Evolutionary conservation across 2,113 vertebrate species (phyloP), one percentile per base, ranked within the genome.

Genomic region (Pachyramphus minor): DNA sequence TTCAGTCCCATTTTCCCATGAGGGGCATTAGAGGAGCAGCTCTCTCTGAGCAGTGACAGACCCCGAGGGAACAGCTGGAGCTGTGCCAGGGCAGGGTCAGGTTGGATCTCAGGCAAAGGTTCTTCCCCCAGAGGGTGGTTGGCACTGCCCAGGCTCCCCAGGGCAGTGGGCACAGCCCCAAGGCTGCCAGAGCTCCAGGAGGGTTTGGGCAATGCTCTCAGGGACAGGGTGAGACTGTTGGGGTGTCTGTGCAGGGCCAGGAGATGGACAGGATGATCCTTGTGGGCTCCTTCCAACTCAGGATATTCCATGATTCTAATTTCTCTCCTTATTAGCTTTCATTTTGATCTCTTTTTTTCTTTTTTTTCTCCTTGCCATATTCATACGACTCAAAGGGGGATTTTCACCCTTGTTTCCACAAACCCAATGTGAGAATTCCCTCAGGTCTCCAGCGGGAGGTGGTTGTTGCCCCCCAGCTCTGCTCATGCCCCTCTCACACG

Each of bases 381-480:
- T 47, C 33, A 0, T 1, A 2, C 1, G 12, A 56, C 21, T n/a
- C 44, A 10, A 47, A 63, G 35, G 0, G 2, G 33, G 2, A 0
- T 2, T 12, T 68, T 85, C 74, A 4, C 28, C 56, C 47, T 55
- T 24, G 3, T 75, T 59, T 50, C 72, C 68, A 81, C 49, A 41
- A 47, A 11, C 42, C 39, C 14, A 11, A 37, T 21, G 27, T 39
- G 68, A 37, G 59, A 63, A 71, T 68, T 75, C 78, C 94, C 78
- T 37, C 2, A 4, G 59, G 35, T 21, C 37, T 59, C 68, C 88
- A 84, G 88, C 67, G 87, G 81, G 31, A 73, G 77, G 81, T 53
- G 73, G 71, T 79, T 13, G 71, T 1, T 68, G 84, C 53, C 39
- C 24, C 58, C 73, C 87, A 89, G 47, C 87, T 39, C 63, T 39